phyloP scores from a whole-genome alignment of 2,888 invertebrate species.

The Polylopha cassiicola region DNA sequence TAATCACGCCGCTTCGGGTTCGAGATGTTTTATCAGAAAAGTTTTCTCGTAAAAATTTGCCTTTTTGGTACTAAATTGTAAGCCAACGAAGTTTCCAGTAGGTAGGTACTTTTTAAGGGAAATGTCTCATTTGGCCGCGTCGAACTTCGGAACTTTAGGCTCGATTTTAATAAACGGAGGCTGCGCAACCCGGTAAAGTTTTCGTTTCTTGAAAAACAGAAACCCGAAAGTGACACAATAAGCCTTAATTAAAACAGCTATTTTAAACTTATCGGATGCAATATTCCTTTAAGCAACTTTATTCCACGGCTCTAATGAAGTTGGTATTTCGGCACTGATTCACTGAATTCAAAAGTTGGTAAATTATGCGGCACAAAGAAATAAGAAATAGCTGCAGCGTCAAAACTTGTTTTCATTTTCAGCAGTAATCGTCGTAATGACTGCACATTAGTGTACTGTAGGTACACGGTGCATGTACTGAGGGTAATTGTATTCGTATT shows the following conservation, averaged over 20 bases:
- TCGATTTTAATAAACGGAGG: conserved; percentile 56
- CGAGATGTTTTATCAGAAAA: conserved; percentile 51
- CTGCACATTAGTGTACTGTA: too few species aligned
- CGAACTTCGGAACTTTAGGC: conserved; percentile 51
- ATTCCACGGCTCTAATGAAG: not conserved
- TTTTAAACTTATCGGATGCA: conserved; percentile 5
- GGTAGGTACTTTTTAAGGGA: conserved; percentile 43
- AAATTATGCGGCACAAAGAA: too few species aligned
- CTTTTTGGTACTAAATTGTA: conserved; percentile 51
- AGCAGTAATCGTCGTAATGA: too few species aligned
- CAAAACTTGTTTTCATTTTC: too few species aligned
- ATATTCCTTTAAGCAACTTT: conserved; percentile 1
- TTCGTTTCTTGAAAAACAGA: conserved; percentile 17
- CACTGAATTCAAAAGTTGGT: too few species aligned
- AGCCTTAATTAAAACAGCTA: conserved; percentile 16
- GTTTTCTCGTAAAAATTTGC: conserved; percentile 61
- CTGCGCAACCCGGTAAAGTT: conserved; percentile 21
- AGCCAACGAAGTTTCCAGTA: conserved; percentile 45
- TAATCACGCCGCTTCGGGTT: conserved; percentile 44
- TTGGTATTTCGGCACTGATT: conserved; percentile 4
- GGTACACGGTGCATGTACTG: too few species aligned
- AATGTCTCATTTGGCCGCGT: conserved; percentile 45
- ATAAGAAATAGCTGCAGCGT: too few species aligned
- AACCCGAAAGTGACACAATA: conserved; percentile 14
- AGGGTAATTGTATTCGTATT: too few species aligned